Conservation (phyloP, 2,797 vertebrate species). For the Sebastes hubbsi region DNA sequence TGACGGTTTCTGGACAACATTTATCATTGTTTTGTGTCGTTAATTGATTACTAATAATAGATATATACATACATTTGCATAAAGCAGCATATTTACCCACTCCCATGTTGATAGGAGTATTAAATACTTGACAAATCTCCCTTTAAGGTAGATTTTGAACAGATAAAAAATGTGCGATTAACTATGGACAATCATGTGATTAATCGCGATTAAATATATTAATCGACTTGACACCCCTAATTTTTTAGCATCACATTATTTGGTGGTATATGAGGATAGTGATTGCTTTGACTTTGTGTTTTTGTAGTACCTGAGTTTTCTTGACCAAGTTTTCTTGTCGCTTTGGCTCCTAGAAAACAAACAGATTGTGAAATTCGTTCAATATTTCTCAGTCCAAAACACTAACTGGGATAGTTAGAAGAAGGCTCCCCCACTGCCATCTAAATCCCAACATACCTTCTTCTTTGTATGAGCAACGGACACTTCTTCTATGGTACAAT, state of each 20-base stretch:
- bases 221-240: too few species aligned
- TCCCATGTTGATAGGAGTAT: too few species aligned
- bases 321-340: slow-evolving; percentile 54
- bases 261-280: background rate
- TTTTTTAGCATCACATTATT: background rate
- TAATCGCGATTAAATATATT: too few species aligned
- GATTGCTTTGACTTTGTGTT: background rate
- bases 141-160: too few species aligned
- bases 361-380: background rate
- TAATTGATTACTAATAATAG: too few species aligned
- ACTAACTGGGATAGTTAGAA: background rate
- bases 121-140: too few species aligned
- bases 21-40: too few species aligned
- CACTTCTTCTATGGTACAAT: slow-evolving; percentile 90
- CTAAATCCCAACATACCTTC: slow-evolving; percentile 71
- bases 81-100: too few species aligned
- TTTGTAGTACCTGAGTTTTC: slow-evolving; percentile 68
- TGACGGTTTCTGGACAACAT: too few species aligned
- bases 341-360: slow-evolving; percentile 62
- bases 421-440: background rate
- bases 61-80: too few species aligned
- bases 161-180: too few species aligned
- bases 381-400: background rate
- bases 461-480: slow-evolving; percentile 87
- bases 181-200: too few species aligned